Base-by-base conservation (phyloP, 1,140 invertebrate genomes). In the Episyrphus balteatus region DNA sequence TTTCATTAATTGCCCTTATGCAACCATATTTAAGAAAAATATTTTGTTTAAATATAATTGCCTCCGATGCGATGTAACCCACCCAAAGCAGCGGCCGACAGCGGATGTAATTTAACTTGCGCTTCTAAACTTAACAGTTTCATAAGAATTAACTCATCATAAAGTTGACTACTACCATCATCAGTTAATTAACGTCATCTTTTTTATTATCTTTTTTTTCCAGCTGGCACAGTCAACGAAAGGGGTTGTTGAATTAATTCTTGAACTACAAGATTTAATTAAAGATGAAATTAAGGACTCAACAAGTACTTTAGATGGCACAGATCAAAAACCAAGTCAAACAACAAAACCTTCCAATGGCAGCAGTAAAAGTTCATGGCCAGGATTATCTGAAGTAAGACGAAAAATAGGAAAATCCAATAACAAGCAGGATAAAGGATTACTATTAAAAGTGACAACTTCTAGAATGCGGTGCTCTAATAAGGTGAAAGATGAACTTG, bases 401-500 rank as follows among this genome's bases (percentile, higher is more conserved):
- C 57, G 58, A 10, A 65, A 65, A 42, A 65, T 65, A 51, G 62
- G 60, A 34, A 57, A 65, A 1, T 59, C 56, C 43, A 62, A 65
- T 52, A 47, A 53, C 2, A 31, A 51, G 1, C 50, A 38, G 44
- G 17, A 34, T 9, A 19, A 33, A 18, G 42, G 42, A 9, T 52
- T 61, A 8, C 13, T 56, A 18, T 47, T 66, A 5, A 53, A 61
- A 7, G 51, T 66, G 12, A 63, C 63, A 2, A 66, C 63, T 0
- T 42, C 63, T 5, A 52, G 59, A 37, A 66, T 66, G 63, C 61
- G 63, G 0, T 66, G 63, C 48, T 61, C 62, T 42, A 63, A 64
- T 38, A 66, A 66, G 51, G 63, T 66, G 12, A 66, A 66, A 54
- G 63, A 66, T 33, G 63, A 66, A 19, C 54, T 66, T 26, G 63